Base-by-base conservation (phyloP, 2,888 invertebrate genomes). In the Pristionchus arcanus region DNA sequence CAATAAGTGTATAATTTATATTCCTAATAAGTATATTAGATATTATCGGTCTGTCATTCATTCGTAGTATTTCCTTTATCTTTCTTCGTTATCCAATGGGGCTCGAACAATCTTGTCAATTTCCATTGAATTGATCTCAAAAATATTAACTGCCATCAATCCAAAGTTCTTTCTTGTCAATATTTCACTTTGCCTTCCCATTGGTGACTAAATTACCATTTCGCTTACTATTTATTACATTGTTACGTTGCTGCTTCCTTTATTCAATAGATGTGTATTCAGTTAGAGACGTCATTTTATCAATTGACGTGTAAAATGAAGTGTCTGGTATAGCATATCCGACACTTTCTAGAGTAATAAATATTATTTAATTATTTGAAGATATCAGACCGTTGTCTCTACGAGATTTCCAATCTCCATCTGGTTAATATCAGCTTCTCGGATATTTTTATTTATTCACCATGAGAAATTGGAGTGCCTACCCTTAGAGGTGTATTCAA, bases 181-280 rank as follows among this genome's bases (percentile, higher is more conserved):
- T 83, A 13, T 28, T 83, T 83, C 42, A 83, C 83, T 53, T 53
- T 49, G 19, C 83, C 53, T 19, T 49, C 34, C 28, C n/a, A 13
- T 77, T 53, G 28, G 83, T 42, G 19, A 77, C n/a, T 83, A 28
- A 83, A 19, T 53, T 83, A 49, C n/a, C n/a, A 25, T 49, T 49
- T 53, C 83, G 74, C 37, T 74, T 74, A 31, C 25, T 28, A 74
- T 37, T 74, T 74, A 74, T 74, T 74, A 11, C 28, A 31, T 74
- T 74, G 74, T 74, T 83, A 28, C 49, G 83, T 83, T 83, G 83
- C 34, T 77, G 19, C 42, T 83, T 83, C 49, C 25, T 21, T 49
- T 13, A 83, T 83, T 83, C n/a, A 21, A 83, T 83, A 83, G 83
- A 83, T 13, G 25, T 42, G 19, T 21, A 19, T 77, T 31, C n/a